phyloP scores from a whole-genome alignment of 2,888 invertebrate species.

The Drosophila formosana region DNA sequence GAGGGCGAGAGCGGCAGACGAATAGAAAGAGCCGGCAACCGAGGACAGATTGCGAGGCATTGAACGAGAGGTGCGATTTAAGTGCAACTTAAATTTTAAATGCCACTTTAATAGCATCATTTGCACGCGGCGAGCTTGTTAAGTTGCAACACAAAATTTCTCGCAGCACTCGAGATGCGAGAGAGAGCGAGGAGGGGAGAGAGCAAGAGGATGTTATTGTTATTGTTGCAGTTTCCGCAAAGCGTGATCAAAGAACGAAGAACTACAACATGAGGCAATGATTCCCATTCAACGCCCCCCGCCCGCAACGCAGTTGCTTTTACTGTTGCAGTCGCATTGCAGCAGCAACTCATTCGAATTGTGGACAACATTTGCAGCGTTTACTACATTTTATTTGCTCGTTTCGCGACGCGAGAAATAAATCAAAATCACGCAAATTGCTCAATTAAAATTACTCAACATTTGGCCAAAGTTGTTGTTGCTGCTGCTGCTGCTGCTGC shows the following conservation, averaged over 20 bases:
- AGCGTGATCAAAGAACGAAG: constrained; percentile 39
- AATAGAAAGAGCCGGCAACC: neutral
- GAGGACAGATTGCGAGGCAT: constrained; percentile 38
- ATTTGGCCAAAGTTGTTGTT: constrained; percentile 40
- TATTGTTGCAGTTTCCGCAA: constrained; percentile 24
- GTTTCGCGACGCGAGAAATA: constrained; percentile 52
- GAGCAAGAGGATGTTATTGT: constrained; percentile 14
- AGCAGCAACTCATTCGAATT: constrained; percentile 17
- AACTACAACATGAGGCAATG: constrained; percentile 21
- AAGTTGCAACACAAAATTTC: constrained; percentile 45
- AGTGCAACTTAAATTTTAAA: constrained; percentile 82
- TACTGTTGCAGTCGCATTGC: constrained; percentile 21
- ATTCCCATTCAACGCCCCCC: neutral
- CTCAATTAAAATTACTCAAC: constrained; percentile 79
- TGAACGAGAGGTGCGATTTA: constrained; percentile 59
- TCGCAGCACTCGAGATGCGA: constrained; percentile 11
- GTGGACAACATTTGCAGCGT: constrained; percentile 23
- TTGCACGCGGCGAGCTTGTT: constrained; percentile 82
- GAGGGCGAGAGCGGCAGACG: constrained; percentile 8
- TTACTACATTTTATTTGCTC: constrained; percentile 34
- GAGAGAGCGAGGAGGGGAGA: neutral
- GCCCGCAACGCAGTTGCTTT: constrained; percentile 21
- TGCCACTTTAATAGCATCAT: constrained; percentile 83
- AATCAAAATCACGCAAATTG: constrained; percentile 77
- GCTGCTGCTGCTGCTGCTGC: constrained; percentile 48